These are phyloP conservation scores for Liasis olivaceus DNA, from an alignment of 2,797 vertebrate genomes.

Conservation along the genomic window DNA sequence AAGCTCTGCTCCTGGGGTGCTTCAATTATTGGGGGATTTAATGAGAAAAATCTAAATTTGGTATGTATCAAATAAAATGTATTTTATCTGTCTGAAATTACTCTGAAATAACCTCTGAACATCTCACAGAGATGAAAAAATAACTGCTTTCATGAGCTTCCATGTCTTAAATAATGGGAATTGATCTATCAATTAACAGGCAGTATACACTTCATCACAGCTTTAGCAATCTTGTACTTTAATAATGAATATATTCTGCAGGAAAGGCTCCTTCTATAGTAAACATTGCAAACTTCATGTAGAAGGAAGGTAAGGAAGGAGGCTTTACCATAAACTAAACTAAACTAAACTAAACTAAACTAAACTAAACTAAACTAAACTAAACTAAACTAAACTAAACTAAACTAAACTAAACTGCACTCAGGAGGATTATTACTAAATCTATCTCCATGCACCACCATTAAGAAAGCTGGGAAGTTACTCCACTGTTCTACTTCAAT, in stretches of 20 bases:
- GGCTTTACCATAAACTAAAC: neutral
- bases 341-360: neutral
- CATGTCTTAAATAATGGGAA: neutral
- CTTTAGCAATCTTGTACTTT: neutral
- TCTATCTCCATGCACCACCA: neutral
- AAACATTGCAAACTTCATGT: neutral
- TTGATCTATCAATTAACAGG: neutral
- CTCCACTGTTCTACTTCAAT: neutral
- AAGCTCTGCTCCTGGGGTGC: conserved; percentile 25
- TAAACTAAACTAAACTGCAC: neutral
- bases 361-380: neutral
- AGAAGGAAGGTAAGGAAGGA: neutral
- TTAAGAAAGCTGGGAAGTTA: neutral
- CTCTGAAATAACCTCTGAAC: neutral
- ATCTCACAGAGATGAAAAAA: neutral
- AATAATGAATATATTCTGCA: neutral
- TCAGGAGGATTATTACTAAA: neutral
- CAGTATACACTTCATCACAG: neutral
- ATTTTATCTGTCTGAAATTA: neutral
- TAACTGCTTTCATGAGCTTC: neutral
- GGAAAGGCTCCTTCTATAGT: neutral
- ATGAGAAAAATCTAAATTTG: conserved; percentile 47
- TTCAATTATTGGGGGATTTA: conserved; percentile 54
- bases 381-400: neutral
- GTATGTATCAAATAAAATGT: conserved; percentile 28